These are phyloP conservation scores for Drosophila subsilvestris DNA, from an alignment of 2,888 invertebrate genomes.

Conservation along the genomic window DNA sequence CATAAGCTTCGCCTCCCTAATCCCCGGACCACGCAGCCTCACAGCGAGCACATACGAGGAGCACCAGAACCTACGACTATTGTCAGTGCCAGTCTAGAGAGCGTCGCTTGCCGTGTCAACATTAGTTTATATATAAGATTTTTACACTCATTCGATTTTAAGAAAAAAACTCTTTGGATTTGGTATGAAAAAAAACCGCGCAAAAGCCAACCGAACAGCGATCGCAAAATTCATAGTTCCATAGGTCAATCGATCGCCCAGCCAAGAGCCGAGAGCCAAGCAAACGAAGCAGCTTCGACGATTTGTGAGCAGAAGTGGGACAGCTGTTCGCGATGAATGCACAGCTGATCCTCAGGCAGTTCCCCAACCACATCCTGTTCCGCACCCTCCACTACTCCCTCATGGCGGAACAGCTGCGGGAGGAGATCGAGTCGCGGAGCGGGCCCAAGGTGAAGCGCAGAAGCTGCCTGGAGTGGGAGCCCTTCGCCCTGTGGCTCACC, in stretches of 20 bases:
- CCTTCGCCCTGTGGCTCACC: slow-evolving; percentile 60
- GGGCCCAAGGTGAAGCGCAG: background rate
- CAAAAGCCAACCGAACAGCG: slow-evolving; percentile 39
- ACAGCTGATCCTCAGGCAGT: slow-evolving; percentile 47
- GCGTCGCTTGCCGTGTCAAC: slow-evolving; percentile 36
- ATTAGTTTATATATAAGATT: slow-evolving; percentile 16
- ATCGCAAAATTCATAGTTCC: slow-evolving; percentile 54
- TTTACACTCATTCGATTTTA: slow-evolving; percentile 21
- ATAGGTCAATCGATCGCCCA: background rate
- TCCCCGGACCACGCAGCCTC: slow-evolving; percentile 43
- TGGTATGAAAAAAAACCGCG: slow-evolving; percentile 15
- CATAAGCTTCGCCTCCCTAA: slow-evolving; percentile 56
- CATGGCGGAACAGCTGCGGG: slow-evolving; percentile 62
- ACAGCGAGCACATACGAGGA: background rate
- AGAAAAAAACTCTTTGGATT: background rate
- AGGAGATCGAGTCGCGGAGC: slow-evolving; percentile 43
- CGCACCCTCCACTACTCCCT: slow-evolving; percentile 60
- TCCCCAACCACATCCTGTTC: slow-evolving; percentile 58
- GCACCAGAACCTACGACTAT: background rate
- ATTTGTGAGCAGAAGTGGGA: background rate
- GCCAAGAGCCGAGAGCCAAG: background rate
- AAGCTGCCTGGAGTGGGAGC: slow-evolving; percentile 43
- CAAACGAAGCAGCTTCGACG: background rate
- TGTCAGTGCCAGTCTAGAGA: slow-evolving; percentile 20
- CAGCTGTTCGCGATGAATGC: slow-evolving; percentile 42